These are phyloP conservation scores for Morpho deidamia DNA, from an alignment of 2,888 invertebrate genomes.

Conservation along the genomic window DNA sequence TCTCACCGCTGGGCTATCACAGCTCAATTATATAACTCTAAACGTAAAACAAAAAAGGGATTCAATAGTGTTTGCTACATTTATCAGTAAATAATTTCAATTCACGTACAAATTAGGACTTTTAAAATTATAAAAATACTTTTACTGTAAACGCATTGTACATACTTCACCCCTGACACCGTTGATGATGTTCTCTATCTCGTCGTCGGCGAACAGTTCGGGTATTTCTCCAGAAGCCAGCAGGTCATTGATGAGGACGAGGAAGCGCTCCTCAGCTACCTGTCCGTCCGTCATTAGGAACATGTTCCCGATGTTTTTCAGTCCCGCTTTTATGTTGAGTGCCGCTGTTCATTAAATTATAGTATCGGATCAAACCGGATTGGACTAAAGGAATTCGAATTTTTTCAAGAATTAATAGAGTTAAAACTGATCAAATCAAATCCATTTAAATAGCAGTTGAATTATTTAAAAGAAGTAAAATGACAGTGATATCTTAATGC, in stretches of 20 bases:
- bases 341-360: slow-evolving; percentile 60
- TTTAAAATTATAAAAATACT: too few species aligned
- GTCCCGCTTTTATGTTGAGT: slow-evolving; percentile 91
- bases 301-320: slow-evolving; percentile 90
- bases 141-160: not conserved
- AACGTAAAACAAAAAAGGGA: too few species aligned
- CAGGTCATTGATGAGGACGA: slow-evolving; percentile 95
- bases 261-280: slow-evolving; percentile 92
- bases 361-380: not conserved
- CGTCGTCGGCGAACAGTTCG: slow-evolving; percentile 93
- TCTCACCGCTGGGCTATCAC: too few species aligned
- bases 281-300: slow-evolving; percentile 97
- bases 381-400: not conserved
- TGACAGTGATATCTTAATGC: too few species aligned
- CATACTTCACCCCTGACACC: slow-evolving; percentile 85
- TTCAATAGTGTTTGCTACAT: too few species aligned
- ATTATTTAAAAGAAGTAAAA: too few species aligned
- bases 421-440: too few species aligned
- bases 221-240: slow-evolving; percentile 96
- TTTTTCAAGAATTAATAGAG: too few species aligned
- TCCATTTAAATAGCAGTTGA: too few species aligned
- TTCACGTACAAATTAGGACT: too few species aligned
- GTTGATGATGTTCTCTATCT: slow-evolving; percentile 90
- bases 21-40: too few species aligned
- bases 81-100: too few species aligned